Percentiles rank a stretch among this genome's conserved stretches.
Evolutionary conservation across 2,888 invertebrate species (phyloP).

Genomic region (Callyntrura sp.): DNA sequence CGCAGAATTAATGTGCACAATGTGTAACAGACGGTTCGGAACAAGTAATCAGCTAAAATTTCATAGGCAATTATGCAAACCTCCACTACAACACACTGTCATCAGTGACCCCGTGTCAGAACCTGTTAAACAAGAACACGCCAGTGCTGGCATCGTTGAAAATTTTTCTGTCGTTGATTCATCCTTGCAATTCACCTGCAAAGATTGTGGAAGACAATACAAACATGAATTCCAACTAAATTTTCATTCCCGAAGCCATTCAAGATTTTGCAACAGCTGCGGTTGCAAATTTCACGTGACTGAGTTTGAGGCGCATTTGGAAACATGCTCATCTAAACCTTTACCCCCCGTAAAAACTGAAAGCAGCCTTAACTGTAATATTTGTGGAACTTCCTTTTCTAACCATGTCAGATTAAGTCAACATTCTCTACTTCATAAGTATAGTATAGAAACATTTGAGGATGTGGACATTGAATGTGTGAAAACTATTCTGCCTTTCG

Average conservation of each 20-base stretch:
- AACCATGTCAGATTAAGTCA: neutral
- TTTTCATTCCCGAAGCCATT: conserved; percentile 49
- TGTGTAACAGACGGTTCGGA: conserved; percentile 22
- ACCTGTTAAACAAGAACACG: neutral
- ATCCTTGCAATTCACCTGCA: conserved; percentile 21
- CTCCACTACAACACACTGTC: neutral
- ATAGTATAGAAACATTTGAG: conserved; percentile 12
- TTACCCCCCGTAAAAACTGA: neutral
- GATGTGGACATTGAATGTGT: neutral
- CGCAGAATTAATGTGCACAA: neutral
- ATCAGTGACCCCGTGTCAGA: neutral
- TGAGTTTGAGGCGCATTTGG: neutral
- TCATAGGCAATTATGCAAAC: conserved; percentile 50
- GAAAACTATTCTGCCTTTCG: conserved; percentile 11
- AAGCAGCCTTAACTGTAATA: neutral
- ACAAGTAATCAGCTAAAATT: conserved; percentile 55
- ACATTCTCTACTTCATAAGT: conserved; percentile 47
- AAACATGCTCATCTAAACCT: conserved; percentile 20
- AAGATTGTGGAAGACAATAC: conserved; percentile 49
- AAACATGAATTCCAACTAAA: conserved; percentile 15
- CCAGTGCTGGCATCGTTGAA: too few relatives aligned
- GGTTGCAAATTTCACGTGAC: neutral
- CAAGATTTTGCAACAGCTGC: conserved; percentile 37
- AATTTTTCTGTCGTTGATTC: too few relatives aligned
- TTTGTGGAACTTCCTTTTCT: conserved; percentile 14